Evolutionary conservation across 2,797 vertebrate species (phyloP), one percentile per base, ranked within the genome.

Genomic region (Tauraco hartlaubi): DNA sequence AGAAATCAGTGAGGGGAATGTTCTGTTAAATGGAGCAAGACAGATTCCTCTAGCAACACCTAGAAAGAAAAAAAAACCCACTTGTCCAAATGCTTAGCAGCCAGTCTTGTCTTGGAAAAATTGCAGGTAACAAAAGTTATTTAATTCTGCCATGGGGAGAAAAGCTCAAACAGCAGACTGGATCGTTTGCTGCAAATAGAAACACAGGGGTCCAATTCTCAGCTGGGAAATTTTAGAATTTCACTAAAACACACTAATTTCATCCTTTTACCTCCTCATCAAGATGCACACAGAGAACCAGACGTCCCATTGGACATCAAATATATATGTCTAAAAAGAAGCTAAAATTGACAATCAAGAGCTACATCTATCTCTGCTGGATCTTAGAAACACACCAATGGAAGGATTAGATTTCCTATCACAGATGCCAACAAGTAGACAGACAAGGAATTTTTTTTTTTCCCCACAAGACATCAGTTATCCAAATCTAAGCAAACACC

Each of bases 401-500:
- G 77, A 72, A 94, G 88, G 51, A 93, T 90, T 91, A 80, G 54
- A 54, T 89, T 93, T 83, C 51, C 41, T 73, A 79, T 74, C 80
- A 91, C 88, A 84, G 80, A 83, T 74, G 88, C 77, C 81, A 96
- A 85, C 54, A 79, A 95, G 78, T 54, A 90, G 88, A 66, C 75
- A 97, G 94, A 95, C 88, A 95, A 63, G 77, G 83, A 89, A 74
- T 82, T 91, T 76, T 80, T 54, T 28, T 28, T 82, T 82, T 22
- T 12, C n/a, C 48, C 76, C 79, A 48, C 35, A 89, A 90, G 87
- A 93, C 80, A 90, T 79, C 58, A 81, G 92, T 93, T 96, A 96
- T 84, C 90, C 82, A 95, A 95, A 88, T 43, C 52, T 73, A 90
- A 95, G 93, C 86, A 96, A 97, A 96, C 52, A 66, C 39, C 81